A percentile compares a stretch with the other conserved stretches of the same genome.
phyloP scores from a whole-genome alignment of 2,113 vertebrate genomes.

The Anseranas semipalmata region DNA sequence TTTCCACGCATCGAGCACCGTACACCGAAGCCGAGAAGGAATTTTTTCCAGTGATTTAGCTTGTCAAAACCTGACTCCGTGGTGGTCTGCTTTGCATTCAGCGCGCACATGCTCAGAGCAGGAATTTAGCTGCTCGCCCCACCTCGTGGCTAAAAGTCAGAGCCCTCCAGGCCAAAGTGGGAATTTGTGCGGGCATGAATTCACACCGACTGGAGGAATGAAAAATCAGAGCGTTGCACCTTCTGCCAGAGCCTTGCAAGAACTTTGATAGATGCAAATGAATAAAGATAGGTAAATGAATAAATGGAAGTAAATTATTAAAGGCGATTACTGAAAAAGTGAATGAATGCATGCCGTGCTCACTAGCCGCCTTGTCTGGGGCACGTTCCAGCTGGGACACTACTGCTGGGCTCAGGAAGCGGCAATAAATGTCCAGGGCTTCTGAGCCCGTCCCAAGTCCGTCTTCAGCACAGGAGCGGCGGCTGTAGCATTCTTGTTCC shows the following conservation, averaged over 20 bases:
- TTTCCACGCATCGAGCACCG: background rate
- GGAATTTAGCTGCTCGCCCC: conserved; percentile 63
- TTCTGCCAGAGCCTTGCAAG: background rate
- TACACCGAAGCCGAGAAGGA: background rate
- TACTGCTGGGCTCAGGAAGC: background rate
- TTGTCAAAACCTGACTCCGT: background rate
- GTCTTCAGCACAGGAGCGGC: rapidly evolving
- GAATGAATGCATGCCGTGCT: conserved; percentile 5
- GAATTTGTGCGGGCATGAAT: conserved; percentile 54
- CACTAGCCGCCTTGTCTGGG: background rate
- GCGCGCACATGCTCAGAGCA: conserved; percentile 7
- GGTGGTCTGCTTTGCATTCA: conserved; percentile 41
- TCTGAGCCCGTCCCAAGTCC: background rate
- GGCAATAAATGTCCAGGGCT: background rate
- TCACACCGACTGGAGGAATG: background rate
- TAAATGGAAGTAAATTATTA: conserved; percentile 36
- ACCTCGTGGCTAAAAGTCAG: conserved; percentile 69
- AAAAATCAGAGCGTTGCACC: background rate
- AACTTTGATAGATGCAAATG: conserved; percentile 18
- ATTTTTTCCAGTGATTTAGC: background rate
- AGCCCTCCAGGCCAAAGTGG: conserved; percentile 42
- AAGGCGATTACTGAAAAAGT: conserved; percentile 3
- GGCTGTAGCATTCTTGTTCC: background rate
- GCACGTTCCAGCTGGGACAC: background rate
- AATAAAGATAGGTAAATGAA: conserved; percentile 27